These are phyloP conservation scores for Caranx ignobilis DNA, from an alignment of 2,113 vertebrate species.

Conservation along the genomic window DNA sequence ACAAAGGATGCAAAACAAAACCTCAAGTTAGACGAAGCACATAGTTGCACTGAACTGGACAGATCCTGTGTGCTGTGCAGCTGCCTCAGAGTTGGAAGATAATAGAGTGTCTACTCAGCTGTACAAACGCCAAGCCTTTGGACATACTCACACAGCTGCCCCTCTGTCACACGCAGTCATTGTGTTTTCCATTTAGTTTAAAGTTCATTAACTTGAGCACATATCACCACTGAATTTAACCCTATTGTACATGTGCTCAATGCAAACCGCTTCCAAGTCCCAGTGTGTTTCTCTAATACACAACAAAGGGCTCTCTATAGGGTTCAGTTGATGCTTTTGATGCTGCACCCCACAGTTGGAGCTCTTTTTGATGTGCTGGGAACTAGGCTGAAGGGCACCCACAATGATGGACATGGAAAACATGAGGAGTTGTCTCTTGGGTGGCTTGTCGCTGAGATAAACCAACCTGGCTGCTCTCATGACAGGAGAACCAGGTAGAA, in stretches of 20 bases:
- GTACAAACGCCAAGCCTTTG: slow-evolving; percentile 19
- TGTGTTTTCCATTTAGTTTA: not conserved
- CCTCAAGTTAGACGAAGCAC: not conserved
- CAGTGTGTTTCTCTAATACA: slow-evolving; percentile 5
- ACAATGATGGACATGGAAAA: not conserved
- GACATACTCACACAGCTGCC: slow-evolving; percentile 34
- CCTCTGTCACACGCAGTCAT: not conserved
- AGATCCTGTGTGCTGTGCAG: slow-evolving; percentile 18
- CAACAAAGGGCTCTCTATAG: slow-evolving; percentile 41
- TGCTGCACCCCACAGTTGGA: slow-evolving; percentile 10
- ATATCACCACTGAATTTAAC: slow-evolving; percentile 2
- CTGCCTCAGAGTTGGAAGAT: slow-evolving; percentile 24
- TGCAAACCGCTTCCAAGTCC: slow-evolving; percentile 4
- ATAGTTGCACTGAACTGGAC: slow-evolving; percentile 5
- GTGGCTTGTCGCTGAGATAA: slow-evolving; percentile 13
- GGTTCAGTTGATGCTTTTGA: slow-evolving; percentile 27
- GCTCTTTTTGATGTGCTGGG: slow-evolving; percentile 22
- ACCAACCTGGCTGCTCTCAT: not conserved
- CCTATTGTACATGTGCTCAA: not conserved
- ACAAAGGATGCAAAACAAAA: slow-evolving; percentile 18
- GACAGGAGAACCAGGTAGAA: slow-evolving; percentile 16
- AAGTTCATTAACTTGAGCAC: slow-evolving; percentile 9
- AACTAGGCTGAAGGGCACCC: slow-evolving; percentile 31
- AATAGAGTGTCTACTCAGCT: slow-evolving; percentile 58
- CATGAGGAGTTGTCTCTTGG: not conserved